Base-by-base conservation (phyloP, 2,888 invertebrate genomes). In the Hecatera dysodea region DNA sequence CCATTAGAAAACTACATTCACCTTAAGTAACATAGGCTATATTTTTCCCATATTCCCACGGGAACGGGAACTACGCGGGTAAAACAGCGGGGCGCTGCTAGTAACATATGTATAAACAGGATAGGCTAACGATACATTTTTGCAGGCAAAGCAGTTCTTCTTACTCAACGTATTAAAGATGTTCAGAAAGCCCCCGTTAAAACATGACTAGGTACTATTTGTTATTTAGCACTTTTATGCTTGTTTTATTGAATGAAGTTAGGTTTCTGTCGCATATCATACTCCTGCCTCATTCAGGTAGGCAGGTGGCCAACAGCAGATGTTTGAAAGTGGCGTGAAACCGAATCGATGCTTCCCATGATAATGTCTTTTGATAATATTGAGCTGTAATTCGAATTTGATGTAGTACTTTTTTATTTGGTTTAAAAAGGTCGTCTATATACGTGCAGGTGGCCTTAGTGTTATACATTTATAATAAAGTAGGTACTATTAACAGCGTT, bases 281-380 rank as follows among this genome's bases (percentile, higher is more conserved):
- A 59, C 69, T 75, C 75, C 24, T 24, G 50, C 6, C 5, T 17
- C 33, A 83, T 87, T 87, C 90, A 89, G 89, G 90, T 89, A 89
- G 84, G 86, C 92, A 91, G 92, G 89, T 92, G 92, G 67, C 50
- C 27, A 42, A 48, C 17, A 36, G 74, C 82, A 78, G 80, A 67
- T 80, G 75, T 68, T 74, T 33, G 27, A 44, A 67, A 52, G 63
- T 78, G 44, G 61, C 67, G 75, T 75, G 69, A 82, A 83, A 81
- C 78, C 66, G 59, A 72, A 72, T 70, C 76, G 66, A 81, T 78
- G 78, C 65, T 65, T 12, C 59, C 9, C 36, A 65, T 64, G 56
- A 66, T 79, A 62, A 48, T 64, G 46, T 74, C 60, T 66, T 61
- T 63, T 63, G 63, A 76, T 74, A 62, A 79, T 63, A 67, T 66